A percentile compares a stretch with the other conserved stretches of the same genome.
phyloP scores from a whole-genome alignment of 1,140 invertebrate genomes.

The Pissodes strobi region DNA sequence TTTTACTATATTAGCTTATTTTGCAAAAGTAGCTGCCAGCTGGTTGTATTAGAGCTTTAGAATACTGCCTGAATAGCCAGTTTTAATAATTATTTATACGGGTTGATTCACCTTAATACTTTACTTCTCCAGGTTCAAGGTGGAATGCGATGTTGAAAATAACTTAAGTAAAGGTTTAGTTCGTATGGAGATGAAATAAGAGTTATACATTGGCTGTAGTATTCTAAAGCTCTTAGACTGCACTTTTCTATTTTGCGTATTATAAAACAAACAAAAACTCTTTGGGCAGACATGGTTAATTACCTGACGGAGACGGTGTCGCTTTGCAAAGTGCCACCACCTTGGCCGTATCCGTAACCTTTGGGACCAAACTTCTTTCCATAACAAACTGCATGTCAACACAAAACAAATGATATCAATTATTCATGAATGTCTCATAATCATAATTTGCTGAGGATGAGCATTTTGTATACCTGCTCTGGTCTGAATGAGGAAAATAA shows the following conservation, averaged over 20 bases:
- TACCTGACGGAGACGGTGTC: slow-evolving; percentile 78
- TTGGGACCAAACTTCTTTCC: slow-evolving; percentile 92
- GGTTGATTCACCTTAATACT: too few relatives aligned
- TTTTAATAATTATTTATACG: too few relatives aligned
- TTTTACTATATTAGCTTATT: slow-evolving; percentile 17
- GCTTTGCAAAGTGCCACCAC: slow-evolving; percentile 86
- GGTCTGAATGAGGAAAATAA: too few relatives aligned
- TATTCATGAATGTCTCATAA: background rate
- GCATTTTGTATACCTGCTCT: too few relatives aligned
- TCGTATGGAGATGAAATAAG: too few relatives aligned
- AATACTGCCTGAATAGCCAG: too few relatives aligned
- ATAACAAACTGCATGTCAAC: slow-evolving; percentile 73
- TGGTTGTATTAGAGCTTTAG: background rate
- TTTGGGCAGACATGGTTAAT: slow-evolving; percentile 52
- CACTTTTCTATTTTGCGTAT: background rate
- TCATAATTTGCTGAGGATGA: too few relatives aligned
- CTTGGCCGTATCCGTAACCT: slow-evolving; percentile 92
- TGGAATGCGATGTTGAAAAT: too few relatives aligned
- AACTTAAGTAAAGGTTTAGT: too few relatives aligned
- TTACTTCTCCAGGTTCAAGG: too few relatives aligned
- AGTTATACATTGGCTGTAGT: background rate
- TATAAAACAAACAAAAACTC: too few relatives aligned
- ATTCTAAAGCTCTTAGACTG: background rate
- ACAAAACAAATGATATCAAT: slow-evolving; percentile 20
- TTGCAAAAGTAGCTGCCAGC: background rate